Conservation (phyloP, 2,797 vertebrate species). For the Hoplostethus mediterraneus region DNA sequence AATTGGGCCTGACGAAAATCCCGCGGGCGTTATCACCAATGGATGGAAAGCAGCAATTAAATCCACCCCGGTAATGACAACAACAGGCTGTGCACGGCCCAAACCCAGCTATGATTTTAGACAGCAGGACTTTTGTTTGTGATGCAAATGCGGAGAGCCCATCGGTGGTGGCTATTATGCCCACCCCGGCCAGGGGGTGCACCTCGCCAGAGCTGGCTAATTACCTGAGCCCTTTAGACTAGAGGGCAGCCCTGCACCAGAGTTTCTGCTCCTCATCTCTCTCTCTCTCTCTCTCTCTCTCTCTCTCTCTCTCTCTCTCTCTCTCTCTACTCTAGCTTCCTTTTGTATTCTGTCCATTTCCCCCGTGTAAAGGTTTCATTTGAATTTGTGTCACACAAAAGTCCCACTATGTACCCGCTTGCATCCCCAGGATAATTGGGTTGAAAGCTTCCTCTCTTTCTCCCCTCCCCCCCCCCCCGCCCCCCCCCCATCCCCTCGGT, state of each 20-base stretch:
- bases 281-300: background rate
- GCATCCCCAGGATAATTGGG: constrained; percentile 81
- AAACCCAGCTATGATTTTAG: constrained; percentile 65
- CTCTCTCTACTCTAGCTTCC: background rate
- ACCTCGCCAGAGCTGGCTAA: constrained; percentile 60
- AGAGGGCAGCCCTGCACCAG: constrained; percentile 57
- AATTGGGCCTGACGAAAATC: constrained; percentile 74
- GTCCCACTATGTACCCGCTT: constrained; percentile 70
- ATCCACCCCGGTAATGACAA: constrained; percentile 66
- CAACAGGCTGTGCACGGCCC: constrained; percentile 60
- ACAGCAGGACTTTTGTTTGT: constrained; percentile 69
- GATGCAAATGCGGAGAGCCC: constrained; percentile 69
- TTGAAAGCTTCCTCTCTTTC: constrained; percentile 77
- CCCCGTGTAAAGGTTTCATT: constrained; percentile 77
- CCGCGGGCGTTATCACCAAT: constrained; percentile 69
- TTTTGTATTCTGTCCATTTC: constrained; percentile 59
- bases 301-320: background rate
- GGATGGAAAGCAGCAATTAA: constrained; percentile 77
- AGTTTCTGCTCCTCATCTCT: constrained; percentile 1
- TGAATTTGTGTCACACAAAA: constrained; percentile 81
- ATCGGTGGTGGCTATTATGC: constrained; percentile 47
- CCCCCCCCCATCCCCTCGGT: constrained; percentile 52
- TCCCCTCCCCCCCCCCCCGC: constrained; percentile 33
- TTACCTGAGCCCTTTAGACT: constrained; percentile 70
- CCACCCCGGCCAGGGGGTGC: constrained; percentile 48